Evolutionary conservation across 2,888 invertebrate species (phyloP).

Genomic region (Nomada fabriciana): DNA sequence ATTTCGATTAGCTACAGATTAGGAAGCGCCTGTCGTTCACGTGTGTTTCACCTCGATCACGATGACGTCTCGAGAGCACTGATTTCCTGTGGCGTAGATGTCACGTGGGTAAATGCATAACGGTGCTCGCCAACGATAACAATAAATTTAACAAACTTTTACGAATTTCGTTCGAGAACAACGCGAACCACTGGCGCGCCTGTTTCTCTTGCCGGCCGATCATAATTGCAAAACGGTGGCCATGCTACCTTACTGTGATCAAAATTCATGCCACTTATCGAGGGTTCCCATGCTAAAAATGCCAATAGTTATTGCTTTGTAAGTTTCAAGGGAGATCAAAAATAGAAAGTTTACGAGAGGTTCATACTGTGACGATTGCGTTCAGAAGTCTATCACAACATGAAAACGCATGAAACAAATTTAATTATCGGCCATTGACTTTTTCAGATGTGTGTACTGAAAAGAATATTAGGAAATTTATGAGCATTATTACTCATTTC

Average conservation of each 20-base stretch:
- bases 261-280: not conserved
- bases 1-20: constrained; percentile 62
- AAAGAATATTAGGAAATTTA: no score
- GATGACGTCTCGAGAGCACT: constrained; percentile 15
- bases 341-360: not conserved
- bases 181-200: not conserved
- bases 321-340: not conserved
- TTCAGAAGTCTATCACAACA: no score
- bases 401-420: no score
- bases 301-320: not conserved
- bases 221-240: constrained; percentile 14
- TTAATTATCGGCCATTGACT: no score
- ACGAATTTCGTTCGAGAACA: not conserved
- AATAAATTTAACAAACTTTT: constrained; percentile 38
- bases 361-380: no score
- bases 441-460: no score
- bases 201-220: not conserved
- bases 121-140: constrained; percentile 22
- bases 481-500: no score
- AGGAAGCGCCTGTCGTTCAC: constrained; percentile 41
- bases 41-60: constrained; percentile 32
- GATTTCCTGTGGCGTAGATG: constrained; percentile 25
- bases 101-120: constrained; percentile 32
- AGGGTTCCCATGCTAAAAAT: not conserved
- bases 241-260: not conserved